phyloP scores from a whole-genome alignment of 2,797 vertebrate species.

The Lacerta agilis region DNA sequence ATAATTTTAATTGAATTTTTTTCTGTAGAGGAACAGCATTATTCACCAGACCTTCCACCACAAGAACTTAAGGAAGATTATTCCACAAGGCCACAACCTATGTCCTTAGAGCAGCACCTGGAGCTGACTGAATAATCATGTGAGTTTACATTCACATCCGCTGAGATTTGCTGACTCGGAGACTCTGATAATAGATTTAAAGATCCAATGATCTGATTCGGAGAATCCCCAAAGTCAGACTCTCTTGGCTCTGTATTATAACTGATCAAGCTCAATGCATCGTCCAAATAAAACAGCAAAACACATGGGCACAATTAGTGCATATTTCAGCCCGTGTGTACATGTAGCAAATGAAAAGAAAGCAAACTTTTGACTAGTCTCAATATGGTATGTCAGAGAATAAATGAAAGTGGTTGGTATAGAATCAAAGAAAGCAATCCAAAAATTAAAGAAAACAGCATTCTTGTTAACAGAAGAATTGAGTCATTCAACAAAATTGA shows the following conservation, averaged over 20 bases:
- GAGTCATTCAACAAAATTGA: not conserved
- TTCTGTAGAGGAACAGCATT: not conserved
- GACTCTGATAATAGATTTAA: not conserved
- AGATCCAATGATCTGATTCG: not conserved
- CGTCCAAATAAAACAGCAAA: constrained; percentile 3
- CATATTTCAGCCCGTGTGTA: constrained; percentile 1
- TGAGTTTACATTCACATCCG: not conserved
- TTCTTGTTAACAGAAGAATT: not conserved
- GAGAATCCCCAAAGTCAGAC: not conserved
- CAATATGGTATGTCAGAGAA: not conserved
- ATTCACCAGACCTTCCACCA: not conserved
- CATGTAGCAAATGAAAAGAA: constrained; percentile 1
- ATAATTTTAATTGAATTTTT: not conserved
- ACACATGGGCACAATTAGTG: not conserved
- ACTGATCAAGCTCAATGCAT: not conserved
- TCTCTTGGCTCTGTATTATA: not conserved
- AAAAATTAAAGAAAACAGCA: not conserved
- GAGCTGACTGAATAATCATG: not conserved
- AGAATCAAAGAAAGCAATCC: not conserved
- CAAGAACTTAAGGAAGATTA: not conserved
- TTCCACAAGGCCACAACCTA: too few relatives aligned
- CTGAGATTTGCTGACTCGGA: not conserved
- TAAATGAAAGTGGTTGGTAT: not conserved
- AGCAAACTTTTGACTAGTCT: not conserved
- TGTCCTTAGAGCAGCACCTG: not conserved